A percentile compares a stretch with the other conserved stretches of the same genome.
Conservation (phyloP, 2,888 invertebrate species). For the Drymonia ruficornis region DNA sequence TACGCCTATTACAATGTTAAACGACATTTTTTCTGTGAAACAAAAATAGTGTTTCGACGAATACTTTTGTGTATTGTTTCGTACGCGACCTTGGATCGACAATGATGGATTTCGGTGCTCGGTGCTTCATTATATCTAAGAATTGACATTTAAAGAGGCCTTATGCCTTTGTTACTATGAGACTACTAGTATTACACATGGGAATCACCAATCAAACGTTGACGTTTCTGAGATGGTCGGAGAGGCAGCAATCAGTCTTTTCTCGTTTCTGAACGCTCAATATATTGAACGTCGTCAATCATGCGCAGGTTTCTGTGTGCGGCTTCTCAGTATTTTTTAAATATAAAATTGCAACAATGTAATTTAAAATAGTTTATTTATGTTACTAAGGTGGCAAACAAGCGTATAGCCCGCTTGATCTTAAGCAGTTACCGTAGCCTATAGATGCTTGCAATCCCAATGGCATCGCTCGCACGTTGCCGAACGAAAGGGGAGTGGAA, state of each 20-base stretch:
- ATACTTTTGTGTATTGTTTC: constrained; percentile 61
- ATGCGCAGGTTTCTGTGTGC: constrained; percentile 56
- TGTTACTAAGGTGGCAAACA: too few species aligned
- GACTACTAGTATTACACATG: constrained; percentile 83
- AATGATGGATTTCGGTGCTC: constrained; percentile 67
- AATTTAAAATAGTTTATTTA: constrained; percentile 61
- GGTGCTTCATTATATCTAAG: constrained; percentile 46
- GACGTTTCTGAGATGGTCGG: constrained; percentile 74
- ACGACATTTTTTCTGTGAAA: constrained; percentile 33
- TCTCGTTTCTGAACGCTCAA: constrained; percentile 52
- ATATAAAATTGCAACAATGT: constrained; percentile 53
- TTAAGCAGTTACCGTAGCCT: too few species aligned
- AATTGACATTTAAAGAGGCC: constrained; percentile 55
- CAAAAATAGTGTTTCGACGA: constrained; percentile 31
- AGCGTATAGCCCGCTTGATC: too few species aligned
- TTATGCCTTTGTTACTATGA: constrained; percentile 52
- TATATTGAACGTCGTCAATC: constrained; percentile 74
- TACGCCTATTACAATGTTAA: constrained; percentile 32
- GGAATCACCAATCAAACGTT: constrained; percentile 81
- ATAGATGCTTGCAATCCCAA: too few species aligned
- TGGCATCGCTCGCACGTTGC: too few species aligned
- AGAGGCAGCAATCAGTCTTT: constrained; percentile 70
- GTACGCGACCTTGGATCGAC: constrained; percentile 64
- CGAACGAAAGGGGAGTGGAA: too few species aligned
- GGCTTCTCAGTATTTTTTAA: constrained; percentile 59